Conservation (phyloP, 1,140 invertebrate genomes). For the Phenacoccus solenopsis region DNA sequence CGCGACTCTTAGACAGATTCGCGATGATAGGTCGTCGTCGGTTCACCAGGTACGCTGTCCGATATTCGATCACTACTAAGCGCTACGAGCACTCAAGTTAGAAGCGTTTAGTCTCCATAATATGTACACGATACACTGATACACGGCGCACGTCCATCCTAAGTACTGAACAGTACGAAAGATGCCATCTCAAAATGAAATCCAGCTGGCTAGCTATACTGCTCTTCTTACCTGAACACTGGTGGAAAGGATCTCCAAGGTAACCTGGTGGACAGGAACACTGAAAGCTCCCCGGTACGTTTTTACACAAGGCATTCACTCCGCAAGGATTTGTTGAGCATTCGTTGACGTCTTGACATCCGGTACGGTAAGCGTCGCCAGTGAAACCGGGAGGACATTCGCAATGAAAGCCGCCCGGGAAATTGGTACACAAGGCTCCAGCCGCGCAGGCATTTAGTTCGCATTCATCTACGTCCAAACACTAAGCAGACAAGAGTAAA, state of each 20-base stretch:
- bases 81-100: no score
- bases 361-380: constrained; percentile 48
- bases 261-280: constrained; percentile 65
- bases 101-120: neutral
- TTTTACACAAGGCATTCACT: constrained; percentile 54
- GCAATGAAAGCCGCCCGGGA: constrained; percentile 64
- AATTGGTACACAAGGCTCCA: constrained; percentile 64
- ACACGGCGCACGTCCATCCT: no score
- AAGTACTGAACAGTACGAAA: neutral
- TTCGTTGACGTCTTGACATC: constrained; percentile 56
- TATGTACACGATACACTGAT: neutral
- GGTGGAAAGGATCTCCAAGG: constrained; percentile 54
- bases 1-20: no score
- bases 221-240: constrained; percentile 48
- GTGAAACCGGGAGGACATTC: constrained; percentile 66
- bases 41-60: no score
- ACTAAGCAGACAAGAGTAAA: constrained; percentile 41
- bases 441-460: constrained; percentile 57
- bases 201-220: neutral
- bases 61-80: no score
- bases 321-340: constrained; percentile 53
- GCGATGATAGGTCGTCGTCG: no score
- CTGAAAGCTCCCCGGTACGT: constrained; percentile 54
- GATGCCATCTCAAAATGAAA: neutral
- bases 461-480: constrained; percentile 74